phyloP scores from a whole-genome alignment of 2,113 vertebrate genomes.

The Sus scrofa region T2T-Sscrofa CM000822.6:8134001-8134500 shows the following conservation, averaged over 20 bases:
- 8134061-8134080: not conserved
- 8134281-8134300: not conserved
- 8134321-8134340: not conserved
- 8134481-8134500: not conserved
- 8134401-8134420: not conserved
- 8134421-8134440: not conserved
- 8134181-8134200: not conserved
- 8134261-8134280: not conserved
- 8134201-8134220: not conserved
- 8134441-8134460: not conserved
- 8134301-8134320: not conserved
- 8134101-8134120: too few relatives aligned
- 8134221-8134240: not conserved
- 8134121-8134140: not conserved
- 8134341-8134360: conserved; percentile 52
- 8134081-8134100: not conserved
- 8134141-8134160: not conserved
- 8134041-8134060: not conserved
- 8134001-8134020: not conserved
- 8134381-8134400: not conserved
- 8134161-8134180: not conserved
- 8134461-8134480: not conserved
- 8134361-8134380: not conserved
- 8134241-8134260: not conserved
- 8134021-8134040: not conserved